Percentiles rank a stretch among this genome's conserved stretches.
Conservation (phyloP, 2,113 vertebrate species). For the Lophius piscatorius region DNA sequence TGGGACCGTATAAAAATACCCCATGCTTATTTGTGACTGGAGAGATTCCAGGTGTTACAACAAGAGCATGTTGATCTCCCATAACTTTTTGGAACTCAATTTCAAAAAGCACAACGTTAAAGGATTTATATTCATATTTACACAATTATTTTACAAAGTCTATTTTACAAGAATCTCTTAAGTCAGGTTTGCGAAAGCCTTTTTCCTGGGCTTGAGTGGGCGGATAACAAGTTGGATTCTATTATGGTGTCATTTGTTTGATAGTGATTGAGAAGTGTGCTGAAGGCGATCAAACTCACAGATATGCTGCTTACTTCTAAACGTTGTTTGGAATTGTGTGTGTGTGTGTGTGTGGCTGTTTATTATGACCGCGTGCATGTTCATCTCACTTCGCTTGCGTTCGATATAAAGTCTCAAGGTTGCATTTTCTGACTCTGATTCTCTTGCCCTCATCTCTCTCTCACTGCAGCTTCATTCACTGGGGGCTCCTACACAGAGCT, state of each 20-base stretch:
- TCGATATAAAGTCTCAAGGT: constrained; percentile 48
- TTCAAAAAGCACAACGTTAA: too few species aligned
- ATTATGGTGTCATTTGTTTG: constrained; percentile 50
- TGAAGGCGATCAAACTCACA: constrained; percentile 60
- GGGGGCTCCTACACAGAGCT: neutral
- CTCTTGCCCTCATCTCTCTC: constrained; percentile 11
- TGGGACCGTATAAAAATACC: too few species aligned
- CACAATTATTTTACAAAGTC: too few species aligned
- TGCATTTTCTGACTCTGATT: constrained; percentile 29
- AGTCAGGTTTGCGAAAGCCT: constrained; percentile 2
- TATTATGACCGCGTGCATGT: constrained; percentile 1
- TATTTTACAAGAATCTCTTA: too few species aligned
- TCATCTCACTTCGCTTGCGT: constrained; percentile 42
- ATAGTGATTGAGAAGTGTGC: constrained; percentile 66
- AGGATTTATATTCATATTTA: too few species aligned
- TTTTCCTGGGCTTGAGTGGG: constrained; percentile 37
- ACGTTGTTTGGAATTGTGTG: constrained; percentile 46
- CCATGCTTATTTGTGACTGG: too few species aligned
- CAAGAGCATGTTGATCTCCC: too few species aligned
- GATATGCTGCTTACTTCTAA: constrained; percentile 66
- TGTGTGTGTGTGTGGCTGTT: constrained; percentile 11
- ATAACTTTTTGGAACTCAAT: too few species aligned
- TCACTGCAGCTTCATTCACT: neutral
- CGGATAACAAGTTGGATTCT: constrained; percentile 50
- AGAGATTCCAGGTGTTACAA: too few species aligned